Evolutionary conservation across 2,113 vertebrate species (phyloP).

Genomic region (Aegotheles bennettii): DNA sequence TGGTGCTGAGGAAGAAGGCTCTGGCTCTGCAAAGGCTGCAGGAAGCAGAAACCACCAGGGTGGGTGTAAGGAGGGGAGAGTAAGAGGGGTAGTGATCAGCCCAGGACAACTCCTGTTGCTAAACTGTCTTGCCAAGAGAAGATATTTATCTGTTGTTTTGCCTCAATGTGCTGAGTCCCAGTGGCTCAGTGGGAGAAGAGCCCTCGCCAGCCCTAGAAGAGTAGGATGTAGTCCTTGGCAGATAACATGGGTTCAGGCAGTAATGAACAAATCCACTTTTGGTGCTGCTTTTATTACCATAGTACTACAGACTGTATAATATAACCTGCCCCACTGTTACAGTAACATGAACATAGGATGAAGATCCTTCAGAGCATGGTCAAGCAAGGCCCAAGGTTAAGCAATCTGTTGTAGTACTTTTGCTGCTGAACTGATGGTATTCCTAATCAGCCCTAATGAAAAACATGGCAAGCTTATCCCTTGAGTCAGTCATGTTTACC

Average conservation of each 20-base stretch:
- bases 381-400: conserved; percentile 17
- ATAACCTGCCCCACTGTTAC: not conserved
- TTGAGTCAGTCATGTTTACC: not conserved
- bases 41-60: not conserved
- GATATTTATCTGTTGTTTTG: not conserved
- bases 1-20: not conserved
- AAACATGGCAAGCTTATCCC: conserved; percentile 1
- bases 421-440: not conserved
- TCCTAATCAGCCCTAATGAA: not conserved
- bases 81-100: not conserved
- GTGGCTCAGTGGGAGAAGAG: not conserved
- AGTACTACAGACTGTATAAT: not conserved
- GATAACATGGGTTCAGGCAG: not conserved
- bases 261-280: not conserved
- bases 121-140: not conserved
- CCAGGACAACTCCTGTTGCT: not conserved
- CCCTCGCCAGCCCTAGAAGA: not conserved
- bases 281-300: not conserved
- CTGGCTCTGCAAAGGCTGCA: not conserved
- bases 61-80: not conserved
- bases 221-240: not conserved
- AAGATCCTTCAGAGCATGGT: not conserved
- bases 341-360: not conserved
- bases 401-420: not conserved
- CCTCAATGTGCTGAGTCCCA: not conserved